Base-by-base conservation (phyloP, 2,888 invertebrate genomes). In the Urechis unicinctus region DNA sequence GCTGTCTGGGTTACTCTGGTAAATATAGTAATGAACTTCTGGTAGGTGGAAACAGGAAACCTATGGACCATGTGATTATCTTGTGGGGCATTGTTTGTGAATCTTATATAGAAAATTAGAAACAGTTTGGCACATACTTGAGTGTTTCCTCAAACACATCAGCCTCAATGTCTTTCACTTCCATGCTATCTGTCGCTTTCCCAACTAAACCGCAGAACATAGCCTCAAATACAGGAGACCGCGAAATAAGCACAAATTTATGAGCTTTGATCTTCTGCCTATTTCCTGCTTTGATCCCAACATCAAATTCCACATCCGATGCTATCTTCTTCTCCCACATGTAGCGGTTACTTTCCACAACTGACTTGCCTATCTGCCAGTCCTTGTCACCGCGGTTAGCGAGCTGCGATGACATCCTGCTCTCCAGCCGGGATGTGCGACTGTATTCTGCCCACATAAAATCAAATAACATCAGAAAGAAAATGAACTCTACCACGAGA, bases 211-310 rank as follows among this genome's bases (percentile, higher is more conserved):
- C 66, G 53, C 60, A 62, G 57, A 61, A 52, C 59, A 61, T 59
- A 13, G 57, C 57, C 22, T 54, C 50, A 52, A 61, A 61, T 21
- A 61, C 59, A 3, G 61, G 61, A 41, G 58, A 58, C n/a, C 59
- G 51, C 2, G 61, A 56, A 13, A 59, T 55, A 6, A 61, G 59
- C 45, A 65, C 53, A 54, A 56, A 66, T 49, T 53, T 61, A 60
- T 66, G 66, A 6, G 64, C 66, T 21, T 53, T 55, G 26, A 69
- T 49, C 22, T 58, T 43, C 47, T 59, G 60, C 41, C 48, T 55
- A 6, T 52, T 57, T 31, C 59, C 54, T 4, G 64, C 67, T 2
- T 64, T 56, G 21, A 61, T 43, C 52, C 60, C 60, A 22, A 62
- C 50, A 29, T 58, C 45, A 52, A 64, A 61, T 43, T 49, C 46